phyloP scores from a whole-genome alignment of 2,113 vertebrate genomes.

The Sinosuthora webbiana region DNA sequence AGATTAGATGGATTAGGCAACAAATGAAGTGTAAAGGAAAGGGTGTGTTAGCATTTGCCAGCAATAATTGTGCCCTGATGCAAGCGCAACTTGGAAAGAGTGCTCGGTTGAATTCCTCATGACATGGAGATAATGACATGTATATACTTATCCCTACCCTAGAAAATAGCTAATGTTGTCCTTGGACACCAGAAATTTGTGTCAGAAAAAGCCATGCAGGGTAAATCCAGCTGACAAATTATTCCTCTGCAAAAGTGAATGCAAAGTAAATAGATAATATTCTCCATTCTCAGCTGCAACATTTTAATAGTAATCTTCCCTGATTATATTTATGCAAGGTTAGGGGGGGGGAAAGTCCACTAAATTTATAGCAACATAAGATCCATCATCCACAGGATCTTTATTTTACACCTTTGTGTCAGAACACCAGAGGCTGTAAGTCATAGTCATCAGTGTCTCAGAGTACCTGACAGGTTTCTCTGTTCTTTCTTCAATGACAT shows the following conservation, averaged over 20 bases:
- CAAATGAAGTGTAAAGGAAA: background rate
- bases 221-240: background rate
- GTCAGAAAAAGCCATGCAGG: background rate
- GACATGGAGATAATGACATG: background rate
- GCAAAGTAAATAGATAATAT: background rate
- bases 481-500: background rate
- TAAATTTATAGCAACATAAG: background rate
- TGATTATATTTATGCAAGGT: background rate
- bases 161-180: background rate
- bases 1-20: background rate
- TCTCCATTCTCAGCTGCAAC: background rate
- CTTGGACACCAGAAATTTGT: background rate
- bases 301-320: background rate
- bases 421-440: background rate
- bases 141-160: background rate
- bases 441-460: background rate
- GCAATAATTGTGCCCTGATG: background rate
- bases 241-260: background rate
- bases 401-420: background rate
- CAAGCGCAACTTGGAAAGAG: background rate
- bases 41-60: background rate
- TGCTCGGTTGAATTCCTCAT: background rate
- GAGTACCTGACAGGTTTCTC: background rate
- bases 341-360: rapidly evolving
- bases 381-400: background rate